Conservation (phyloP, 2,888 invertebrate genomes). For the Ichneumoninae sp. region DNA sequence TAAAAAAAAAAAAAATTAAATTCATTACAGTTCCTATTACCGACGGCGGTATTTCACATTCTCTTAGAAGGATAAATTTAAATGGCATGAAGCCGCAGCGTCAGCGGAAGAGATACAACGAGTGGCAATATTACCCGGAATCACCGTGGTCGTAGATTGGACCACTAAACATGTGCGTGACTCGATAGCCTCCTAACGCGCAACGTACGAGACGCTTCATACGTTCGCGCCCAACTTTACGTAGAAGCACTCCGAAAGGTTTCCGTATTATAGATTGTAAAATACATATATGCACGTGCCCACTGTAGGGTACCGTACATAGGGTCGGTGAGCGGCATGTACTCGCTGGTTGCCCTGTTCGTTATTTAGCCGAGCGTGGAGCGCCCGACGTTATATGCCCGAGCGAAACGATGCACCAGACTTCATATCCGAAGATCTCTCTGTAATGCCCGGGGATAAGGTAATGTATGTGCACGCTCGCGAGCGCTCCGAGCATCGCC, state of each 20-base stretch:
- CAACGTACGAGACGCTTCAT: neutral
- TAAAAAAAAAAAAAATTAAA: too few relatives aligned
- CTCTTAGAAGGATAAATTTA: too few relatives aligned
- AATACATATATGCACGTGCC: constrained; percentile 17
- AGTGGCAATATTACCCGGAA: neutral
- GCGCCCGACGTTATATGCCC: constrained; percentile 56
- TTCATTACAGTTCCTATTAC: too few relatives aligned
- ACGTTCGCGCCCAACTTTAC: neutral
- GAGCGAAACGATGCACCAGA: constrained; percentile 56
- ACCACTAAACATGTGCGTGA: neutral
- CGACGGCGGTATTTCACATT: too few relatives aligned
- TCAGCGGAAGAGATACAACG: too few relatives aligned
- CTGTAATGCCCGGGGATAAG: constrained; percentile 57
- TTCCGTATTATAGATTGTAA: neutral
- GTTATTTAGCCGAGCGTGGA: constrained; percentile 59
- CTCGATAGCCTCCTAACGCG: neutral
- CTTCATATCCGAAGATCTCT: constrained; percentile 63
- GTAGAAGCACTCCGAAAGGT: neutral
- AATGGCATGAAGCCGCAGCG: too few relatives aligned
- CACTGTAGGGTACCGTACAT: constrained; percentile 13
- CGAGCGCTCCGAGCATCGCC: constrained; percentile 23
- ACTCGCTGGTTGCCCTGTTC: constrained; percentile 43
- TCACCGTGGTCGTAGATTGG: neutral
- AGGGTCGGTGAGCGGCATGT: constrained; percentile 32
- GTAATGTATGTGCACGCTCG: constrained; percentile 55